Conservation (phyloP, 2,888 invertebrate species). For the Rhimphoctona megacephalus region DNA sequence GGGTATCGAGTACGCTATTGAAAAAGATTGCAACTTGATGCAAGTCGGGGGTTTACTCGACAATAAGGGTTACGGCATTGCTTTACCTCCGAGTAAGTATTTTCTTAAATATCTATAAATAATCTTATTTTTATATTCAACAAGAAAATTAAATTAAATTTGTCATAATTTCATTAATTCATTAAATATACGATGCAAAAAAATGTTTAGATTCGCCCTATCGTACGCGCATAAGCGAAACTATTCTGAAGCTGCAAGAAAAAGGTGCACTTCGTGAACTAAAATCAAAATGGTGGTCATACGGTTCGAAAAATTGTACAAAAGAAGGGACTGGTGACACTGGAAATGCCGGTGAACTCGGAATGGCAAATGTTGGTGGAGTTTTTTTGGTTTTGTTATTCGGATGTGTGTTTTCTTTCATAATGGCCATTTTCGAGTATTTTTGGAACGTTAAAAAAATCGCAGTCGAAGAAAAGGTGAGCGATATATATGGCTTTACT, state of each 20-base stretch:
- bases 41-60: slow-evolving; percentile 97
- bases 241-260: slow-evolving; percentile 96
- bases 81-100: slow-evolving; percentile 94
- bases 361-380: slow-evolving; percentile 95
- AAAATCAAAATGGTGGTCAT: slow-evolving; percentile 97
- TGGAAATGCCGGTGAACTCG: slow-evolving; percentile 87
- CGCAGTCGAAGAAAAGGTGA: slow-evolving; percentile 92
- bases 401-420: slow-evolving; percentile 90
- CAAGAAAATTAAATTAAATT: not conserved
- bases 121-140: not conserved
- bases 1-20: slow-evolving; percentile 97
- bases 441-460: slow-evolving; percentile 93
- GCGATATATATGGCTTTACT: not conserved
- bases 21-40: slow-evolving; percentile 95
- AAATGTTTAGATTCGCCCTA: slow-evolving; percentile 89
- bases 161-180: not conserved
- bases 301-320: slow-evolving; percentile 87
- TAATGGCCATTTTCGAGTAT: slow-evolving; percentile 93
- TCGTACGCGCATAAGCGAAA: slow-evolving; percentile 93
- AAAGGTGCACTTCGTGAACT: slow-evolving; percentile 92
- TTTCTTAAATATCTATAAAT: not conserved
- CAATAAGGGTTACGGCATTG: slow-evolving; percentile 98
- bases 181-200: not conserved
- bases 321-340: slow-evolving; percentile 82
- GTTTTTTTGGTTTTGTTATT: slow-evolving; percentile 94